Base-by-base conservation (phyloP, 2,888 invertebrate species). In the Sympetrum striolatum region DNA sequence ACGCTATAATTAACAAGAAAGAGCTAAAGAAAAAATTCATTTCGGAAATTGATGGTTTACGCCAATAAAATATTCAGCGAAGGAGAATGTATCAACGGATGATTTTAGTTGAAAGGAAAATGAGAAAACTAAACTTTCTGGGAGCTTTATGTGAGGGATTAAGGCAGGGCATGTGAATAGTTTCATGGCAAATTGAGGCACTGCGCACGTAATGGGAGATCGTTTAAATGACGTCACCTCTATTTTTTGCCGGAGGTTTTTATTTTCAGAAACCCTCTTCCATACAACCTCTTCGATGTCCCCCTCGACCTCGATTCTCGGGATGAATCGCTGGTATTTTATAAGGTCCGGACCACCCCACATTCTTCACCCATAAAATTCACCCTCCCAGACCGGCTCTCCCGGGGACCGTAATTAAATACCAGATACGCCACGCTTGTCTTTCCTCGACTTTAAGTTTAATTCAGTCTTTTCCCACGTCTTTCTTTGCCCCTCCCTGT, bases 361-460 rank as follows among this genome's bases (percentile, higher is more conserved):
- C 31, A 22, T 18, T 44, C 81, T 39, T n/a, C 14, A 22, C 81
- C 81, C 12, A 8, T 15, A 31, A 15, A 53, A 53, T 31, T 35
- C 60, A 37, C 18, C n/a, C 64, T n/a, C 60, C 31, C 25, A 58
- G n/a, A 58, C 31, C 35, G n/a, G 31, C 35, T 58, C 35, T 73
- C 73, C 31, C 25, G 25, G n/a, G 25, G 53, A 12, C 25, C 58
- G 86, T 86, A 86, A 86, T 86, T 86, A 86, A 86, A 86, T 86
- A 86, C 60, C 86, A 37, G 60, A 86, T 86, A 60, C 58, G 86
- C 37, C 86, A 86, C 86, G 86, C 86, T 37, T 37, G 82, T 82
- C 82, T 31, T 39, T 86, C 22, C 14, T 25, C 60, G 53, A n/a
- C 37, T 22, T n/a, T 73, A 73, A 73, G 73, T 73, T 73, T 73